A percentile compares a stretch with the other conserved stretches of the same genome.
These are phyloP conservation scores for Corvus hawaiiensis DNA, from an alignment of 2,113 vertebrate species.

Conservation along the genomic window DNA sequence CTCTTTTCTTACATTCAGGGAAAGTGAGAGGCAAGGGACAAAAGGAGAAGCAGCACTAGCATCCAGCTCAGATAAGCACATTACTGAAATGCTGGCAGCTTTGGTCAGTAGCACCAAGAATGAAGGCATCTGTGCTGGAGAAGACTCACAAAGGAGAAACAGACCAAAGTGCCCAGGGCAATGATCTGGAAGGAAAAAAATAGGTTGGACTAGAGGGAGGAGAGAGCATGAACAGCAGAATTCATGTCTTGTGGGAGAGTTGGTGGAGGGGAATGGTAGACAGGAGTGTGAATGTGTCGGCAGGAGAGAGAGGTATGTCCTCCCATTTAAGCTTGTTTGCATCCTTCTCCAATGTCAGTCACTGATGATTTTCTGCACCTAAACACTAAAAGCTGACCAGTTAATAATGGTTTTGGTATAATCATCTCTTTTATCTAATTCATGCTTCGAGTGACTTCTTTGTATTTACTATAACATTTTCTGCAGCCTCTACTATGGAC, in stretches of 20 bases:
- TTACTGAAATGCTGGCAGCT: neutral
- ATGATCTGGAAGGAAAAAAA: neutral
- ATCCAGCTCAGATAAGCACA: neutral
- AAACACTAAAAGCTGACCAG: neutral
- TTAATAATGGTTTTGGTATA: neutral
- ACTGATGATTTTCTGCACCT: neutral
- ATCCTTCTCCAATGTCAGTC: neutral
- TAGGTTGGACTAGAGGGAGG: neutral
- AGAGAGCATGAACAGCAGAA: neutral
- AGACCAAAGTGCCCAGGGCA: accelerated
- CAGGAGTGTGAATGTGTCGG: neutral
- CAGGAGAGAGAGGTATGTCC: neutral
- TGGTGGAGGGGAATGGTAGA: neutral
- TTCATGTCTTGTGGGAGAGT: neutral
- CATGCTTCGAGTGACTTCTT: neutral
- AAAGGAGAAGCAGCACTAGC: neutral
- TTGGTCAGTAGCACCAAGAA: neutral
- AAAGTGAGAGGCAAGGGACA: neutral
- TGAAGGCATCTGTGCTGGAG: accelerated
- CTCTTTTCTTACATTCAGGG: accelerated
- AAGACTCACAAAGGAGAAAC: neutral
- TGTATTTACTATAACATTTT: neutral
- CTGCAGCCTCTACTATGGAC: neutral
- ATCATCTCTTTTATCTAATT: neutral
- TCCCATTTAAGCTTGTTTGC: neutral